Base-by-base conservation (phyloP, 1,140 invertebrate genomes). In the Drosophila cardini region DNA sequence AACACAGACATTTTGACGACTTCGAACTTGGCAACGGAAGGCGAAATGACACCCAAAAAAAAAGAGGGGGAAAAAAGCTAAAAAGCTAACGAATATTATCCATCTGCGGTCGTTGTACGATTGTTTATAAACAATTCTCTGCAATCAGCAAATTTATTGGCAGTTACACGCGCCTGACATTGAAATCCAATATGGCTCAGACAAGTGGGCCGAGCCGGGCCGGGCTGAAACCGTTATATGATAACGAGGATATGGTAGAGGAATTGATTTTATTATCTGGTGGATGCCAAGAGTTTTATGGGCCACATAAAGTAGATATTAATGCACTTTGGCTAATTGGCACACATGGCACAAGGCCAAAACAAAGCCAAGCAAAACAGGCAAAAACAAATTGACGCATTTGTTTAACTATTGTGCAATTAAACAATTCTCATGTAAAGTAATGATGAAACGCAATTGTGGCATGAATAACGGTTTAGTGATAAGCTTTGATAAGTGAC, bases 1-100 rank as follows among this genome's bases (percentile, higher is more conserved):
- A 16, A 60, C 13, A 57, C 82, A 85, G 81, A 85, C 81, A 74
- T 36, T 46, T 75, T 78, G 81, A 78, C 81, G 80, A 36, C 77
- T 16, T 13, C 26, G 32, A 6, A 18, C 11, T 34, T 46, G 43
- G 16, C 26, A 43, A 55, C 75, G 81, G 78, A 85, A 86, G 70
- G 78, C 45, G 80, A 80, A 63, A 53, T 42, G 82, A 85, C 63
- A 65, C 77, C 72, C 30, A 60, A 46, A 40, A 40, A 40, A 40
- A 2, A 36, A 36, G 10, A 4, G 7, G 3, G 7, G 7, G 7
- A 32, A 32, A 32, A 32, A 32, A 32, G 7, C 3, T 36, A 36
- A 36, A 36, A 34, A 34, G 34, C 10, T 11, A 38, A 11, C 64
- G 32, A 42, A 36, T 34, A 16, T 64, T 34, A 16, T 64, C 46